Base-by-base conservation (phyloP, 2,797 vertebrate species). In the Gambusia yucatana region DNA sequence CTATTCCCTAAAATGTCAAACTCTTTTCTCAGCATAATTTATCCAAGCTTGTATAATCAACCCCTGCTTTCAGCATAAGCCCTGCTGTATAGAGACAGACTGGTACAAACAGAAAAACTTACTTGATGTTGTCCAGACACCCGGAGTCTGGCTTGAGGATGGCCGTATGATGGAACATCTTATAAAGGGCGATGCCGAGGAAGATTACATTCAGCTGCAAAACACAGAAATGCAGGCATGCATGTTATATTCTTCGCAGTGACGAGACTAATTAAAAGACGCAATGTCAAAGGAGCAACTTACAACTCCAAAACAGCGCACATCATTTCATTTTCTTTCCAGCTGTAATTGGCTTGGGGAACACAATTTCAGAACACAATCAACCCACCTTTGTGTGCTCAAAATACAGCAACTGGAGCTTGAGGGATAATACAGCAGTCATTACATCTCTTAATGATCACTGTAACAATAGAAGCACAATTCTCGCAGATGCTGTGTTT, bases 81-180 rank as follows among this genome's bases (percentile, higher is more conserved):
- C 33, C 16, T 41, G 28, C 48, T 69, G n/a, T 67, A 48, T 72
- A 71, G 55, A 25, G 67, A 57, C 55, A 77, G 73, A 14, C 44
- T 41, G 69, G 76, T 41, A 47, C 70, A 76, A 73, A 73, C 7
- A 79, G 16, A 76, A 73, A 79, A 78, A 96, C 98, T 98, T 97
- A 99, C 98, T 99, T 99, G 96, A 99, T 99, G 94, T 99, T 99
- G 95, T 99, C 98, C 93, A 99, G 96, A 94, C 98, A 99, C 89
- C 98, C 98, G 7, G 98, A 98, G 94, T 99, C 98, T 2, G 98
- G 98, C 95, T 99, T 99, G 93, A 99, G 95, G 93, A 99, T 99
- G 86, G 98, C 98, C 44, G 98, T 99, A 85, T 99, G 98, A 93
- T 99, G 98, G 95, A 99, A 99, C 98, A 99, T 99, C 97, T 99